Evolutionary conservation across 2,888 invertebrate genomes (phyloP).

Genomic region (Drosophila mayaguana): DNA sequence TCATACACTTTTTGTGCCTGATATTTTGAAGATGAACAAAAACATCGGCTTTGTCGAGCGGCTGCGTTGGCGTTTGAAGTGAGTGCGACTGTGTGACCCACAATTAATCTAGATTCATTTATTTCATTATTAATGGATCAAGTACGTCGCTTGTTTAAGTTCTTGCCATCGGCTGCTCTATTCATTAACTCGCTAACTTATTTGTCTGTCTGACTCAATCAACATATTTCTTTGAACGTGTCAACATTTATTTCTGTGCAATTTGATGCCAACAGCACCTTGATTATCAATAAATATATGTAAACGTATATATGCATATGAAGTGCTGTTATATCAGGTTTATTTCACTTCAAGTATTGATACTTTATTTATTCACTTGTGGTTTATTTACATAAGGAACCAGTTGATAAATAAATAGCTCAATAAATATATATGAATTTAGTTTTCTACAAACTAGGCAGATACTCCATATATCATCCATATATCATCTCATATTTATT

Average conservation of each 20-base stretch:
- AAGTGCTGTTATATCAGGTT: constrained; percentile 25
- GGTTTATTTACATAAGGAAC: background rate
- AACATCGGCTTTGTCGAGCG: constrained; percentile 77
- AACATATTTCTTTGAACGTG: constrained; percentile 17
- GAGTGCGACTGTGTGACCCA: constrained; percentile 58
- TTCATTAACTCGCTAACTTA: constrained; percentile 24
- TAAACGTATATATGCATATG: background rate
- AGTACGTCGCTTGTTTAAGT: background rate
- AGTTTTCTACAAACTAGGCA: no score
- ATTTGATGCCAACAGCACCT: constrained; percentile 34
- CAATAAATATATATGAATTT: no score
- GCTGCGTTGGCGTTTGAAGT: constrained; percentile 81
- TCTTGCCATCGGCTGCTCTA: background rate
- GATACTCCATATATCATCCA: no score
- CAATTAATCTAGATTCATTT: constrained; percentile 42
- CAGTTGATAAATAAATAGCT: no score
- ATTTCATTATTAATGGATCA: constrained; percentile 30
- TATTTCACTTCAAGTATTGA: background rate
- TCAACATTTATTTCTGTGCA: constrained; percentile 23
- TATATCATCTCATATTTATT: background rate
- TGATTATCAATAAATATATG: constrained; percentile 10
- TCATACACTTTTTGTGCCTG: constrained; percentile 7
- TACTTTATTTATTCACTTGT: background rate
- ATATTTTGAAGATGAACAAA: constrained; percentile 70
- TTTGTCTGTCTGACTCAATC: constrained; percentile 42